Percentiles rank a stretch among this genome's conserved stretches.
Conservation (phyloP, 1,140 invertebrate genomes). For the Drosophila kikkawai region DNA sequence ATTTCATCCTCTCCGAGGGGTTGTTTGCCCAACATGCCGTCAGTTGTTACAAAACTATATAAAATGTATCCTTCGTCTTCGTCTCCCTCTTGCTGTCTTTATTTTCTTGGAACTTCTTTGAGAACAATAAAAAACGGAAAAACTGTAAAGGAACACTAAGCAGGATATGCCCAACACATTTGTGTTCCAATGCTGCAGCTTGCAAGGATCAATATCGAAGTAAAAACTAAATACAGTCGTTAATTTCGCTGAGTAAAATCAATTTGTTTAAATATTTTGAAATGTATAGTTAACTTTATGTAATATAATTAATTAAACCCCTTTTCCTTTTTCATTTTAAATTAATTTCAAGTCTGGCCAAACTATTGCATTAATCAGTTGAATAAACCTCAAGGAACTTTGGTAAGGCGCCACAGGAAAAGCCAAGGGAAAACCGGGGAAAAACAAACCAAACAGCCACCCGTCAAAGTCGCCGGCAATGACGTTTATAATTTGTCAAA, state of each 20-base stretch:
- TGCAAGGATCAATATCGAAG: not conserved
- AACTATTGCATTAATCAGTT: slow-evolving; percentile 81
- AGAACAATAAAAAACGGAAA: slow-evolving; percentile 32
- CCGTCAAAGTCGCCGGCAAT: slow-evolving; percentile 77
- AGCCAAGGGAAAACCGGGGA: slow-evolving; percentile 30
- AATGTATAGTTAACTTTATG: not conserved
- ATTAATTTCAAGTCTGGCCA: slow-evolving; percentile 69
- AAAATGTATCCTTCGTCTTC: slow-evolving; percentile 26
- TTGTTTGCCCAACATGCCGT: slow-evolving; percentile 49
- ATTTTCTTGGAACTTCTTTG: slow-evolving; percentile 22
- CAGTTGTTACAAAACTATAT: slow-evolving; percentile 52
- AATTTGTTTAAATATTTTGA: not conserved
- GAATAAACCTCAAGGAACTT: slow-evolving; percentile 45
- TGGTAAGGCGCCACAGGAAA: slow-evolving; percentile 22
- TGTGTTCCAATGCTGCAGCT: slow-evolving; percentile 7
- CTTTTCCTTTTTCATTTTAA: slow-evolving; percentile 27
- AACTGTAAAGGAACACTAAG: not conserved
- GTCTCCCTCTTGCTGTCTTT: not conserved
- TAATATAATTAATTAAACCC: not conserved
- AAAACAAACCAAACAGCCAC: slow-evolving; percentile 43
- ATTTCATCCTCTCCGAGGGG: slow-evolving; percentile 62
- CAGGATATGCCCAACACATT: slow-evolving; percentile 44
- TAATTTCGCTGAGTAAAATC: not conserved
- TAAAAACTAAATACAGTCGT: not conserved
- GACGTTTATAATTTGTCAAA: slow-evolving; percentile 82